Evolutionary conservation across 2,797 vertebrate genomes (phyloP).

Genomic region (Scarus forsteni): DNA sequence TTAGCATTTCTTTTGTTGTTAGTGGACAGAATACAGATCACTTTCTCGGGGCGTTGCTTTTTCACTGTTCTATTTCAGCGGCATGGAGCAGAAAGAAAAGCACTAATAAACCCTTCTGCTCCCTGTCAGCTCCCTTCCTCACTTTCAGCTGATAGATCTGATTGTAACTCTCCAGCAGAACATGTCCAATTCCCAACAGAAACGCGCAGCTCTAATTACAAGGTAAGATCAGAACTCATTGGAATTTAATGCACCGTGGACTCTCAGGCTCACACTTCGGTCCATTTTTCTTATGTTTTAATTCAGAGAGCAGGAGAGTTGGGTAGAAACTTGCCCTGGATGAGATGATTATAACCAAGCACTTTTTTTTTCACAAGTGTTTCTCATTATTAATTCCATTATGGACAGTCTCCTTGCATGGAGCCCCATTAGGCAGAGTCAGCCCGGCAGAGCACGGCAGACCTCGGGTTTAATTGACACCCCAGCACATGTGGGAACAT

Average conservation of each 20-base stretch:
- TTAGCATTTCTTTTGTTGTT: slow-evolving; percentile 1
- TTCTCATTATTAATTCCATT: slow-evolving; percentile 76
- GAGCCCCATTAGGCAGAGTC: slow-evolving; percentile 60
- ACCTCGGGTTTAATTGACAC: slow-evolving; percentile 75
- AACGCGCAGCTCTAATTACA: slow-evolving; percentile 36
- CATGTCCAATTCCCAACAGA: slow-evolving; percentile 1
- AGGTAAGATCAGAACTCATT: slow-evolving; percentile 16
- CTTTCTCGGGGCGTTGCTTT: background rate
- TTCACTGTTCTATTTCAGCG: slow-evolving; percentile 45
- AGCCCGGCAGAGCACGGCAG: slow-evolving; percentile 54
- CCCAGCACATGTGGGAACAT: slow-evolving; percentile 42
- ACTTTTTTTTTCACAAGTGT: slow-evolving; percentile 23
- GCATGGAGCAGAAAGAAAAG: slow-evolving; percentile 34
- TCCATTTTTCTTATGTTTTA: slow-evolving; percentile 34
- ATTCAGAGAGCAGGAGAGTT: slow-evolving; percentile 27
- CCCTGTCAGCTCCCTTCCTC: slow-evolving; percentile 29
- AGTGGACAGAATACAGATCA: background rate
- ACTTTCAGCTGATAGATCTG: slow-evolving; percentile 33
- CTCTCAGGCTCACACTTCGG: slow-evolving; percentile 17
- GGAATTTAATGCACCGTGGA: slow-evolving; percentile 43
- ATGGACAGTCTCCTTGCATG: slow-evolving; percentile 50
- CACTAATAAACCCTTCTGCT: slow-evolving; percentile 59
- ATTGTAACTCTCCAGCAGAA: slow-evolving; percentile 27
- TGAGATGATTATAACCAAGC: slow-evolving; percentile 49
- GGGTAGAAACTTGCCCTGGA: slow-evolving; percentile 4